phyloP scores from a whole-genome alignment of 2,888 invertebrate species.

The Elysia crispata region DNA sequence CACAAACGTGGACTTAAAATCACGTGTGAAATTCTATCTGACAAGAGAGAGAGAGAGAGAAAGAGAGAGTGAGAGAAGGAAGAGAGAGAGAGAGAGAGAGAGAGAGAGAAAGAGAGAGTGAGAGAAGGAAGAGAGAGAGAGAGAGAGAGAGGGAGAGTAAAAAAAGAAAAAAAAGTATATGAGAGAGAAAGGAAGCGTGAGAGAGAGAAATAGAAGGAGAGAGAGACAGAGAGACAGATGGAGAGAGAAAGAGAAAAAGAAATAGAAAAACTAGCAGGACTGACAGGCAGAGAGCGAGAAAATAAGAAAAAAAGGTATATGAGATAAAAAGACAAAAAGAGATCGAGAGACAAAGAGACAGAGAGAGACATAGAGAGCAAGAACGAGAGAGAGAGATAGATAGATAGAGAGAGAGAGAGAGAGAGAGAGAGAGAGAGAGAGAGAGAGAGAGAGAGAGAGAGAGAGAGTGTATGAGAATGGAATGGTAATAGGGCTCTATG shows the following conservation, averaged over 20 bases:
- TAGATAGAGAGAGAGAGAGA: neutral
- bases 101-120: too few species aligned
- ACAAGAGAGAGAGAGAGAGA: too few species aligned
- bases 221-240: neutral
- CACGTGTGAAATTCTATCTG: too few species aligned
- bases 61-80: neutral
- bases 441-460: neutral
- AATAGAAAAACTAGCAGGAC: neutral
- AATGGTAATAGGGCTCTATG: too few species aligned
- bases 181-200: neutral
- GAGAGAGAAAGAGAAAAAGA: neutral
- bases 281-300: neutral
- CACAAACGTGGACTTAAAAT: too few species aligned
- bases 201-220: neutral
- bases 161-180: too few species aligned
- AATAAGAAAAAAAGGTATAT: neutral
- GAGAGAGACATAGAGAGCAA: neutral
- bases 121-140: too few species aligned
- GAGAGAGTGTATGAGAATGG: too few species aligned
- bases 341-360: neutral
- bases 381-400: too few species aligned
- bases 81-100: too few species aligned
- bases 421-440: slow-evolving; percentile 5
- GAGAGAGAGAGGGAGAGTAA: too few species aligned
- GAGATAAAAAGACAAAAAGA: too few species aligned